Percentiles rank a stretch among this genome's conserved stretches.
Evolutionary conservation across 1,140 invertebrate species (phyloP).

Genomic region (Bombus waltoni): DNA sequence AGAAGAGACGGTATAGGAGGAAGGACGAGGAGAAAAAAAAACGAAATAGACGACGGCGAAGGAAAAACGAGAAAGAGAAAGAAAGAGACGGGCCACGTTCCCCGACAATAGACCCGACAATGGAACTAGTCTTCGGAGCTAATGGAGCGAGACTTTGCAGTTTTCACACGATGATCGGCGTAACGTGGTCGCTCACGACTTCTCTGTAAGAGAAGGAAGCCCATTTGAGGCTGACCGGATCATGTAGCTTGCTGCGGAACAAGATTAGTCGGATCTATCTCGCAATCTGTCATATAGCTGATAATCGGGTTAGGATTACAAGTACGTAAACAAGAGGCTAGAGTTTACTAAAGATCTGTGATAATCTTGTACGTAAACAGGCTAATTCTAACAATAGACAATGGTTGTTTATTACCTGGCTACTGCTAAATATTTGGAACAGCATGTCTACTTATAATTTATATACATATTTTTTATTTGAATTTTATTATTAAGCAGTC

Average conservation of each 20-base stretch:
- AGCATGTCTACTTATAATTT: background rate
- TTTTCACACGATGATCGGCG: constrained; percentile 70
- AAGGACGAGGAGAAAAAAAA: background rate
- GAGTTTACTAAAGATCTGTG: background rate
- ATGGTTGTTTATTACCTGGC: background rate
- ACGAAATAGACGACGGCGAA: constrained; percentile 9
- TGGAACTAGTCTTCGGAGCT: constrained; percentile 64
- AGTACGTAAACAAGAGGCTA: constrained; percentile 69
- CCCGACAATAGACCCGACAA: constrained; percentile 67
- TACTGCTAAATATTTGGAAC: background rate
- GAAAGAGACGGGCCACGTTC: constrained; percentile 45
- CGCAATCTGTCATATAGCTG: constrained; percentile 19
- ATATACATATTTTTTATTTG: background rate
- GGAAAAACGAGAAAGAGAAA: constrained; percentile 5
- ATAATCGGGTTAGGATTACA: constrained; percentile 67
- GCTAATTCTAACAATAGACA: background rate
- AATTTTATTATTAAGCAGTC: background rate
- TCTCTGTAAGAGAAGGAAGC: constrained; percentile 10
- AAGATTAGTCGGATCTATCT: constrained; percentile 35
- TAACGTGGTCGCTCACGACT: constrained; percentile 50
- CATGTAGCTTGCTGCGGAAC: constrained; percentile 17
- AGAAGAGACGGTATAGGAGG: background rate
- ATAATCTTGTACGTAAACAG: constrained; percentile 46
- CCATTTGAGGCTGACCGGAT: constrained; percentile 21
- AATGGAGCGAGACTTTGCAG: constrained; percentile 69